Conservation (phyloP, 2,113 vertebrate species). For the Dicaeum eximium region DNA sequence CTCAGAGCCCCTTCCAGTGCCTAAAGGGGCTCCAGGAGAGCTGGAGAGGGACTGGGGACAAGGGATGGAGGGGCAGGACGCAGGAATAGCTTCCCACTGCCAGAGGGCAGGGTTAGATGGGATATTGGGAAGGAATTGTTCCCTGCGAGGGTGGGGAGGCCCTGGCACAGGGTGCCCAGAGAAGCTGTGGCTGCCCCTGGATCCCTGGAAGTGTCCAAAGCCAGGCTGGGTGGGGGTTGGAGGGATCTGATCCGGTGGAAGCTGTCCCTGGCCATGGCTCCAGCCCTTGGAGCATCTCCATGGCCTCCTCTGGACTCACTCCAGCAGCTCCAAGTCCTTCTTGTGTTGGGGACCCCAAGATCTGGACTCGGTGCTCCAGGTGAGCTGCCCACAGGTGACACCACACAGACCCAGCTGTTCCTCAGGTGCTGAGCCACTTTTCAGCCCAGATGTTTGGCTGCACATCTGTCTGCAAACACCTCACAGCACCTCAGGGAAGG, state of each 20-base stretch:
- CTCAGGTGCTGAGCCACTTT: neutral
- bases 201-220: neutral
- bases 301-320: neutral
- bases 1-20: fast-evolving
- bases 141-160: fast-evolving
- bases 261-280: neutral
- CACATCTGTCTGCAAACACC: neutral
- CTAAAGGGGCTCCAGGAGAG: neutral
- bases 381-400: neutral
- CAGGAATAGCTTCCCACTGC: neutral
- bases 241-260: neutral
- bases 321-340: neutral
- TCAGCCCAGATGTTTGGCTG: neutral
- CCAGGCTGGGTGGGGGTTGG: fast-evolving
- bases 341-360: neutral
- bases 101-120: neutral
- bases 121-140: neutral
- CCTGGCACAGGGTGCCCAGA: neutral
- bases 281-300: neutral
- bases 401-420: neutral
- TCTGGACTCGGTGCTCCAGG: neutral
- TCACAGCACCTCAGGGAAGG: neutral
- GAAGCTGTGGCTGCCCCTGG: neutral
- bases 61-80: neutral
- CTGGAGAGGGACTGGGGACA: neutral